A percentile compares a stretch with the other conserved stretches of the same genome.
phyloP scores from a whole-genome alignment of 2,113 vertebrate genomes.

The Percina caprodes region DNA sequence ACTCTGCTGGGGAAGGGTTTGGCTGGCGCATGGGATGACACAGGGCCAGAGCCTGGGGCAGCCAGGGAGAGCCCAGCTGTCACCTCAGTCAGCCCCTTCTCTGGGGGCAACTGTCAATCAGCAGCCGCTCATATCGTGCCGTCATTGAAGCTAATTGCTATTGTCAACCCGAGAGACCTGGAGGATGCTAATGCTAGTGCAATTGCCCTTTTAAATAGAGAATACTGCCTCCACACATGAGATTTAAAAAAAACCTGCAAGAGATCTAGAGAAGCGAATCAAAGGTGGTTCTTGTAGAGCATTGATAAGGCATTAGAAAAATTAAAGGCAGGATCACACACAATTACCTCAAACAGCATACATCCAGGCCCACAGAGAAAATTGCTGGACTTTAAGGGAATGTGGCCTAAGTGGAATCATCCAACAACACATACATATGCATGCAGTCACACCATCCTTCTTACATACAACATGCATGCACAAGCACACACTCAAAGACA shows the following conservation, averaged over 20 bases:
- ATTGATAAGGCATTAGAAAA: slow-evolving; percentile 76
- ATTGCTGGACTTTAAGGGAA: slow-evolving; percentile 59
- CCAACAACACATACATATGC: slow-evolving; percentile 67
- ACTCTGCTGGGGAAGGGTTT: slow-evolving; percentile 71
- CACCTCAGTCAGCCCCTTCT: slow-evolving; percentile 82
- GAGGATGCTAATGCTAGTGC: slow-evolving; percentile 77
- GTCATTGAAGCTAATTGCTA: slow-evolving; percentile 84
- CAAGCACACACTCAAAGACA: slow-evolving; percentile 40
- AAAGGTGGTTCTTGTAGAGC: slow-evolving; percentile 72
- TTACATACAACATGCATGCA: slow-evolving; percentile 46
- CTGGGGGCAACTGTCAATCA: slow-evolving; percentile 83
- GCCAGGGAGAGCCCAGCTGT: slow-evolving; percentile 82
- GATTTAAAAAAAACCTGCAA: slow-evolving; percentile 59
- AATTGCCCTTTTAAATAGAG: slow-evolving; percentile 77
- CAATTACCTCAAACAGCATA: slow-evolving; percentile 55
- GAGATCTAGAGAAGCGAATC: slow-evolving; percentile 69
- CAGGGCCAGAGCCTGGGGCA: slow-evolving; percentile 81
- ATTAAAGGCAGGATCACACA: slow-evolving; percentile 79
- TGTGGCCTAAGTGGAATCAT: slow-evolving; percentile 49
- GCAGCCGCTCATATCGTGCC: slow-evolving; percentile 75
- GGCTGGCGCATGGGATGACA: slow-evolving; percentile 77
- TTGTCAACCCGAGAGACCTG: slow-evolving; percentile 81
- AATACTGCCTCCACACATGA: slow-evolving; percentile 78
- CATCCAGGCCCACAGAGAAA: slow-evolving; percentile 54
- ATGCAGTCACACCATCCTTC: slow-evolving; percentile 37